Base-by-base conservation (phyloP, 2,113 vertebrate genomes). In the Amphilophus citrinellus region DNA sequence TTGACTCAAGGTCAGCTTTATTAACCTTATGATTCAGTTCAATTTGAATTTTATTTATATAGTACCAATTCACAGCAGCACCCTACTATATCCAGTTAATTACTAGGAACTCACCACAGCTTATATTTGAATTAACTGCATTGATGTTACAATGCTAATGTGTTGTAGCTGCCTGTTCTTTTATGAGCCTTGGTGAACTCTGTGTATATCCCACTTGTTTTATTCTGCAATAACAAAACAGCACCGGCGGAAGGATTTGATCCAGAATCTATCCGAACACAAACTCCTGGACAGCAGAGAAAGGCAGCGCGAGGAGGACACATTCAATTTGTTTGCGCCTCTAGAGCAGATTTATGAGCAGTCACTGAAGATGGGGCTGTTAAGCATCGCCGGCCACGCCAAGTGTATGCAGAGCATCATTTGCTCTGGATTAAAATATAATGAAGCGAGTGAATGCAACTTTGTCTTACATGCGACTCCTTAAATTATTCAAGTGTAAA, bases 341-440 rank as follows among this genome's bases (percentile, higher is more conserved):
- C 77, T 4, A 1, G 32, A 80, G 76, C 57, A 82, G 83, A 92
- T 93, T 92, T 91, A 90, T 42, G 80, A 89, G 87, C 47, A 84
- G 84, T 79, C 66, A 14, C 71, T 50, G 62, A 73, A 82, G 63
- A 85, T 61, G 79, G 56, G 77, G 59, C 88, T 73, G 80, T 88
- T 91, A 88, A 88, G 92, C 63, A 81, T 84, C 57, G 78, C 44
- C 35, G 78, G 13, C 62, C 79, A 85, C 80, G 91, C 88, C 90
- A 83, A 91, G 89, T 85, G 66, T 87, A 89, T 58, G 76, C 83
- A 75, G 68, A 92, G 94, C 88, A 93, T 93, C 87, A 86, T 89
- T 95, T 93, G 91, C 92, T 93, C 82, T 61, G 61, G 79, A 96
- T 95, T 95, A 93, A 96, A 96, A 94, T 94, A 96, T 95, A 96